phyloP scores from a whole-genome alignment of 2,888 invertebrate species.

The Sphaerophoria rueppellii region DNA sequence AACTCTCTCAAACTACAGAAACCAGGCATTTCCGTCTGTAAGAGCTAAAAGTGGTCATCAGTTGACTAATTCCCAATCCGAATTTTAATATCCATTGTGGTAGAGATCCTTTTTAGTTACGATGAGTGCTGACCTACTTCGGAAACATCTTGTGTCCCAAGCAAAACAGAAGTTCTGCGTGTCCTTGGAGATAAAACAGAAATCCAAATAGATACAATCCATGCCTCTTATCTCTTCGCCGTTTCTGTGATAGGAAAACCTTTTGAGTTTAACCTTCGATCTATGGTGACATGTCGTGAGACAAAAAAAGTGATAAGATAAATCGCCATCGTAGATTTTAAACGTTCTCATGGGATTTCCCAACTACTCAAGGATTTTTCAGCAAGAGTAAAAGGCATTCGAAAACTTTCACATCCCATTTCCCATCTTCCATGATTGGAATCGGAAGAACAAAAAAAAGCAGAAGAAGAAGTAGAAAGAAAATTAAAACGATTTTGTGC shows the following conservation, averaged over 20 bases:
- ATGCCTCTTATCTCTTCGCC: neutral
- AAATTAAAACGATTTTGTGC: slow-evolving; percentile 36
- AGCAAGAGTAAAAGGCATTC: neutral
- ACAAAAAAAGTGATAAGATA: slow-evolving; percentile 55
- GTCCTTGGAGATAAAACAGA: neutral
- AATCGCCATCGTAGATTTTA: slow-evolving; percentile 30
- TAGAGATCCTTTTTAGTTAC: no score
- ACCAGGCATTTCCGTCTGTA: no score
- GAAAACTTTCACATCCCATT: neutral
- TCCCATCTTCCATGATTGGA: neutral
- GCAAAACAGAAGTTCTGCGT: no score
- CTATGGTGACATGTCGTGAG: slow-evolving; percentile 52
- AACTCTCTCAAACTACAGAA: no score
- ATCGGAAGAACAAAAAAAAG: neutral
- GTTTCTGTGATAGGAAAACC: neutral
- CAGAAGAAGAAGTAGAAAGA: neutral
- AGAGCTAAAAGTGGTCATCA: no score
- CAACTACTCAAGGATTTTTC: neutral
- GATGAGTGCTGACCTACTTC: no score
- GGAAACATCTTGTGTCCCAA: no score
- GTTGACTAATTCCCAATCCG: no score
- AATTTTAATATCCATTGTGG: no score
- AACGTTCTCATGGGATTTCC: neutral
- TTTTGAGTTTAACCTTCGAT: slow-evolving; percentile 51
- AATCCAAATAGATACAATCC: neutral